Base-by-base conservation (phyloP, 37 sponge, comb jelly and placozoan species). In the Halisarca cf. caerulea region DNA sequence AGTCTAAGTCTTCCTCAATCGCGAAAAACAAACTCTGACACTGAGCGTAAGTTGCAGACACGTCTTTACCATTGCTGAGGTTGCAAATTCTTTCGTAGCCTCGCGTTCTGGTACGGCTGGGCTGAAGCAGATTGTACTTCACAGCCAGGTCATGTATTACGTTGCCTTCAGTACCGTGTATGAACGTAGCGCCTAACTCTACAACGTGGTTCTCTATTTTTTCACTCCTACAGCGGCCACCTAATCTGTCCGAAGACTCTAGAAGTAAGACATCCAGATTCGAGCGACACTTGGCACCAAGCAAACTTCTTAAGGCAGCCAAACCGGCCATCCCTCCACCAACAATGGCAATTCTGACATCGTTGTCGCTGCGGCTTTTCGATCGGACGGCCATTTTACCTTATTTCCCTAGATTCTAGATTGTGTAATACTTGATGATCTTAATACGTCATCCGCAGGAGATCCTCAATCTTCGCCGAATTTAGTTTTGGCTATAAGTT, bases 111-210 rank as follows among this genome's bases (percentile, higher is more conserved):
- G 51, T 11, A 11, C 9, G 11, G 6, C 51, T 11, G 11, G 11
- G 9, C 9, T 47, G 9, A 11, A 47, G 51, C 11, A 47, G 51
- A 14, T 47, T 47, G 11, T 47, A 47, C n/a, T 62, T 28, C 15
- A 7, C 6, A n/a, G 64, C 64, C 64, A 62, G 64, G 6, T 4
- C 15, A 23, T 62, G 30, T 28, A 62, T 30, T n/a, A 62, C 64
- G n/a, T 62, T 62, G 7, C 64, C 64, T 15, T n/a, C 30, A 6
- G 64, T 62, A 6, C 64, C 64, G 64, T 62, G 64, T 4, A 62
- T n/a, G 30, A 62, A 62, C n/a, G 64, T 62, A 62, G 64, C 64
- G 6, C 64, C 64, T 28, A 62, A 7, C n/a, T 62, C 64, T 15
- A 62, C 64, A 30, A 23, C 18, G 25, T 30, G 6, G 25, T 28